Conservation (phyloP, 1,140 invertebrate species). For the Cotesia glomerata region DNA sequence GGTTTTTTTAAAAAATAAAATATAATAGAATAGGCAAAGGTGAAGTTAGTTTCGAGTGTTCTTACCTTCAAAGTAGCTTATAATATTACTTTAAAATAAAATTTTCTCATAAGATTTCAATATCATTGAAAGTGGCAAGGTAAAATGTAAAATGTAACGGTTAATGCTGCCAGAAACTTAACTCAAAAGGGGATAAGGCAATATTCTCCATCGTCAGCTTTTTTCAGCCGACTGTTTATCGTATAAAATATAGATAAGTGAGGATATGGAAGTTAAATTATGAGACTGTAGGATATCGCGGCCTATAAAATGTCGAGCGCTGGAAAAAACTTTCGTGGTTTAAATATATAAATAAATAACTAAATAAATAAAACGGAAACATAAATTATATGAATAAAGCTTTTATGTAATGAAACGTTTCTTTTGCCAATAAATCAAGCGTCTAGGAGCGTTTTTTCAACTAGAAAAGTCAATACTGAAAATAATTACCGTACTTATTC, state of each 20-base stretch:
- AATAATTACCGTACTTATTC: too few species aligned
- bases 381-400: too few species aligned
- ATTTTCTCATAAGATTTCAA: background rate
- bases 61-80: background rate
- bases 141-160: background rate
- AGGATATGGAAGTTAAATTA: background rate
- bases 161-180: background rate
- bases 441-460: too few species aligned
- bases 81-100: background rate
- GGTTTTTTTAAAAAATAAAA: too few species aligned
- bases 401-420: too few species aligned
- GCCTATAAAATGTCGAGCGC: background rate
- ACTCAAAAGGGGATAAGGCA: background rate
- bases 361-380: too few species aligned
- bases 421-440: too few species aligned
- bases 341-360: background rate
- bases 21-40: too few species aligned
- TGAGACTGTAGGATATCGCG: background rate
- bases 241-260: constrained; percentile 1
- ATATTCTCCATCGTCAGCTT: background rate
- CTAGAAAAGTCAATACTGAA: too few species aligned
- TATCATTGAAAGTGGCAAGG: background rate
- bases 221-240: background rate
- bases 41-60: too few species aligned
- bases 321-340: background rate